phyloP scores from a whole-genome alignment of 1,140 invertebrate genomes.

The Achatina immaculata region DNA sequence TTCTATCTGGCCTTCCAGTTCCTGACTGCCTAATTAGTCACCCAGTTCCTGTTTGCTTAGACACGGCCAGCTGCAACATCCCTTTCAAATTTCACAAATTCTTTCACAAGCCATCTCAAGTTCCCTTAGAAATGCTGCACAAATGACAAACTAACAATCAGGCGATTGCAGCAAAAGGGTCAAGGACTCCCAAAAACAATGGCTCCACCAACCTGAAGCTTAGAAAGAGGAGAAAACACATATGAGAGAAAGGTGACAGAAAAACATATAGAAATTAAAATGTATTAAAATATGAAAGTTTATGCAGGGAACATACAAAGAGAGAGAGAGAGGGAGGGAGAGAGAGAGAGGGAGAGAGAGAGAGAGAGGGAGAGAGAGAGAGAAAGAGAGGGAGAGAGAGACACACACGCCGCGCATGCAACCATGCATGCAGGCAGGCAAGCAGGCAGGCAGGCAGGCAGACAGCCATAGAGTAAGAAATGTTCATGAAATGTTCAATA shows the following conservation, averaged over 20 bases:
- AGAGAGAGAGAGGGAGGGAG: slow-evolving; percentile 27
- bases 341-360: slow-evolving; percentile 33
- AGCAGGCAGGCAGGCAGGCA: not conserved
- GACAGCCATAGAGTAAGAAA: not conserved
- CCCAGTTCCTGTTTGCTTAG: not conserved
- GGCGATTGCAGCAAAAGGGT: not conserved
- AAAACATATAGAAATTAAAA: too few species aligned
- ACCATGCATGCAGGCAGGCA: not conserved
- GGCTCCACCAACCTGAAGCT: not conserved
- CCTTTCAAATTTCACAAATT: not conserved
- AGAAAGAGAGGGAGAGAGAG: not conserved
- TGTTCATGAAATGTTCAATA: not conserved
- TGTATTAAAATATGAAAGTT: not conserved
- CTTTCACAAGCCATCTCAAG: not conserved
- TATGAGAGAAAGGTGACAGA: not conserved
- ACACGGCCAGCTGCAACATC: not conserved
- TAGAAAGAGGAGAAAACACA: not conserved
- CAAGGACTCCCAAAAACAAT: slow-evolving; percentile 10
- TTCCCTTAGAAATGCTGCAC: not conserved
- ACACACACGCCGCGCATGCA: not conserved
- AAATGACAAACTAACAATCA: not conserved
- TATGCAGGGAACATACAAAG: not conserved
- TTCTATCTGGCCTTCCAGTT: not conserved
- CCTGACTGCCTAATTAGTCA: not conserved
- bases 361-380: slow-evolving; percentile 17